These are phyloP conservation scores for Anthopleura xanthogrammica DNA, from an alignment of 92 coral and sea anemone species.

Conservation along the genomic window DNA sequence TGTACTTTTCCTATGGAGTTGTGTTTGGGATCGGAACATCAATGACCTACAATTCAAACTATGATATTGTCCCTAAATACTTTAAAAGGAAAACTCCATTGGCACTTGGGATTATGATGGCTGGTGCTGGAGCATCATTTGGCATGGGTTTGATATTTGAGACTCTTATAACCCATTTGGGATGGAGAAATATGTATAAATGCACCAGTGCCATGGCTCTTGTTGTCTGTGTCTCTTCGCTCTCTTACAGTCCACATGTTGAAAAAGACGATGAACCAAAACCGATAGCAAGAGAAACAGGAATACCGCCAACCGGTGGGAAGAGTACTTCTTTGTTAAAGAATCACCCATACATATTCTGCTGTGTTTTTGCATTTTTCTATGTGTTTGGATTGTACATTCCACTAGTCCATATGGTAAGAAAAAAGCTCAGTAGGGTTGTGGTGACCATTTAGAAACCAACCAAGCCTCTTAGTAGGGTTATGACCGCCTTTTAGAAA, in stretches of 20 bases:
- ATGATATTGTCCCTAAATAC: slow-evolving; percentile 22
- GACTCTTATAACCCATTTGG: slow-evolving; percentile 23
- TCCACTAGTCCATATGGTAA: slow-evolving; percentile 9
- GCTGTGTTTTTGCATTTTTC: not conserved
- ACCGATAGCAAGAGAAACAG: not conserved
- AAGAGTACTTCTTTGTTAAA: not conserved
- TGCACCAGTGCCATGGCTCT: slow-evolving; percentile 27
- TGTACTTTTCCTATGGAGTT: slow-evolving; percentile 64
- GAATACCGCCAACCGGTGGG: not conserved
- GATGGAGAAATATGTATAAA: slow-evolving; percentile 43
- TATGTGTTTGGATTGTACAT: not conserved
- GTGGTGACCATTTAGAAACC: too few species aligned
- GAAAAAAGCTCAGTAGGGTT: not conserved
- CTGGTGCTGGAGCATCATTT: slow-evolving; percentile 25
- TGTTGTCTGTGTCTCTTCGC: slow-evolving; percentile 13
- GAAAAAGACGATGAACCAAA: slow-evolving; percentile 14
- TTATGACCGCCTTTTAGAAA: too few species aligned
- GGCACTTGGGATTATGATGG: slow-evolving; percentile 30
- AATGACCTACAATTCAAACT: slow-evolving; percentile 25
- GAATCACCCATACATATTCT: not conserved
- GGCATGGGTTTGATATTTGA: slow-evolving; percentile 27
- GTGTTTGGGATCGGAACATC: slow-evolving; percentile 69
- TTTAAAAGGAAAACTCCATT: slow-evolving; percentile 26
- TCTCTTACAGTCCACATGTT: slow-evolving; percentile 41
- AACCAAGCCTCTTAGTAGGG: too few species aligned